Evolutionary conservation across 2,797 vertebrate species (phyloP).

Genomic region (Anolis apletophallus): DNA sequence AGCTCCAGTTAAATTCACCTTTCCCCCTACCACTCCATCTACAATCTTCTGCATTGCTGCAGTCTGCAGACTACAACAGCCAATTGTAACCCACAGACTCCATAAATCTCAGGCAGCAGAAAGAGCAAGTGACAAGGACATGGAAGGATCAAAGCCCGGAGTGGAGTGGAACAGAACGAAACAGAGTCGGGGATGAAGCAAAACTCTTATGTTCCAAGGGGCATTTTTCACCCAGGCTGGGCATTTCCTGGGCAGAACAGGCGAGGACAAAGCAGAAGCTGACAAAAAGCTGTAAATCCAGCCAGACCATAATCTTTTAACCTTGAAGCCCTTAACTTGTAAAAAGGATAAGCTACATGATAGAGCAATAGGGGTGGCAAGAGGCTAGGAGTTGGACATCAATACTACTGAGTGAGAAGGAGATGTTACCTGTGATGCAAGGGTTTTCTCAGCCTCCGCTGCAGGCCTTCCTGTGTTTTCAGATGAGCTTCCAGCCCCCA

Average conservation of each 20-base stretch:
- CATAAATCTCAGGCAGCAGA: not conserved
- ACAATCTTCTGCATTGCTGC: too few relatives aligned
- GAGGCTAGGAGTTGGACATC: not conserved
- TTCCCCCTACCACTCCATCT: not conserved
- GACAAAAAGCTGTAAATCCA: too few relatives aligned
- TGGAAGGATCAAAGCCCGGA: not conserved
- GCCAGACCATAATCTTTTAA: not conserved
- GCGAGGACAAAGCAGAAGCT: not conserved
- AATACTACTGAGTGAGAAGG: not conserved
- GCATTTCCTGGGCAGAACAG: not conserved
- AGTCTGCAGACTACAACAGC: not conserved
- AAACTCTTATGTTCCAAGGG: not conserved
- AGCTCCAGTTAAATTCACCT: not conserved
- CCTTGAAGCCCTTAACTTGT: not conserved
- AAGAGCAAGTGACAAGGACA: not conserved
- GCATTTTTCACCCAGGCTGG: not conserved
- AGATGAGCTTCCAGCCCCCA: slow-evolving; percentile 7
- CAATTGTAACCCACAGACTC: not conserved
- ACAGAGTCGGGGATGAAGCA: not conserved
- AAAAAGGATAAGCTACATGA: not conserved
- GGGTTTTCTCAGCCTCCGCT: not conserved
- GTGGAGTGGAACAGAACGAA: not conserved
- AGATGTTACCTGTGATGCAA: slow-evolving; percentile 22
- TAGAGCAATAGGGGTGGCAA: not conserved
- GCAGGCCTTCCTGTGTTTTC: not conserved